Evolutionary conservation across 2,888 invertebrate genomes (phyloP), one percentile per base, ranked within the genome.

Genomic region (Imbricaverruca yamaguchii): DNA sequence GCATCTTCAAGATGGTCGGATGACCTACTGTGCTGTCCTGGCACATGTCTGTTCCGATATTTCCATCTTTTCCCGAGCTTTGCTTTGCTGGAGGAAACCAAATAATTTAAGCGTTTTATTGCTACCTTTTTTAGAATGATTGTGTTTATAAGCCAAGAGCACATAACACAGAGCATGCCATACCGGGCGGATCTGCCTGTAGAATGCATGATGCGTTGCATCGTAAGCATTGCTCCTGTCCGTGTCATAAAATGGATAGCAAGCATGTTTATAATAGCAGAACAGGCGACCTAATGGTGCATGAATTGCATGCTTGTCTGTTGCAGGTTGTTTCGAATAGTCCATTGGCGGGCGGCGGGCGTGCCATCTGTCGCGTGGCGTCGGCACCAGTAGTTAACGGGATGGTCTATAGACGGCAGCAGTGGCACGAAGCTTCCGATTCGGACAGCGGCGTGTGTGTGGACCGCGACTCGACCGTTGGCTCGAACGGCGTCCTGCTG

Each of bases 371-470:
- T 55, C 74, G 74, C 18, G 53, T 74, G 74, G 15, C 74, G 74
- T 55, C 74, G 74, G 53, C 53, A 74, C 53, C 74, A 10, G 53
- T 74, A 74, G 74, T 74, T 74, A 21, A 55, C 18, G 21, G 55
- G 15, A 6, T 21, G 53, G 55, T 55, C 55, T 53, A 74, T n/a
- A 74, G 74, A 21, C 55, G 74, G 53, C 74, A 74, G 74, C 74
- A 74, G 74, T 74, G 74, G 74, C 74, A 55, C 74, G 74, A 74
- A 10, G 74, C 23, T 21, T 74, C 74, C 55, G 74, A 74, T 55
- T 6, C 74, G 53, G 74, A 74, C 55, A 74, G 74, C 21, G 74
- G 74, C 9, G 74, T 74, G 1, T 74, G 74, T 18, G 74, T 74
- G 18, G 74, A 74, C 21, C 74, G 74, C 11, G 74, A 74, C 55